Base-by-base conservation (phyloP, 2,797 vertebrate genomes). In the Squalus acanthias region DNA sequence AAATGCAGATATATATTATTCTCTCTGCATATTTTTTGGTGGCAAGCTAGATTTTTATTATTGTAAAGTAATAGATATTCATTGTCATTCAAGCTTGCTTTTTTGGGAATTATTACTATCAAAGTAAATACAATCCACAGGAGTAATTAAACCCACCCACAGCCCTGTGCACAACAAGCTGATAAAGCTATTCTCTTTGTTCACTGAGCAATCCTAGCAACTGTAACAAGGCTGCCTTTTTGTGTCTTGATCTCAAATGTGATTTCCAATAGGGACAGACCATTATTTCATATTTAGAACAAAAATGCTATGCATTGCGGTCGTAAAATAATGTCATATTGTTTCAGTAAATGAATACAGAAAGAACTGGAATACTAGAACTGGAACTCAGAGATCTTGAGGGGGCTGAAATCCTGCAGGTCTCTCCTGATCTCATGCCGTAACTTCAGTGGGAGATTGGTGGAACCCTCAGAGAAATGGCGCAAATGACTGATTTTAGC, bases 271-370 rank as follows among this genome's bases (percentile, higher is more conserved):
- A 65, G 7, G 13, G 57, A 91, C 26, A n/a, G 63, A 7, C 89
- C 33, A 92, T n/a, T 92, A 92, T 92, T 92, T 92, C 60, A 65
- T 92, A 65, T 92, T 92, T 92, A 63, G 29, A 92, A 92, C 12
- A 65, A 17, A 15, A 92, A 20, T 63, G 57, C 1, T 20, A 92
- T 63, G 26, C 1, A 2, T 15, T 91, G 53, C 26, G 65, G 33
- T 20, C 17, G 8, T 63, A 65, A 92, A 20, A 92, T 63, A 17
- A 65, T 65, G 13, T 65, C 26, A 92, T 88, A 24, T 63, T 92
- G 57, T 24, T 15, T 92, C 26, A 65, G 57, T 63, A 92, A 92
- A 92, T n/a, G 4, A 92, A 92, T 15, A 60, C 12, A n/a, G 57
- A 63, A 60, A 6, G 33, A 92, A 92, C 29, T 91, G 60, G 57